Conservation (phyloP, 2,797 vertebrate genomes). For the Cygnus olor region DNA sequence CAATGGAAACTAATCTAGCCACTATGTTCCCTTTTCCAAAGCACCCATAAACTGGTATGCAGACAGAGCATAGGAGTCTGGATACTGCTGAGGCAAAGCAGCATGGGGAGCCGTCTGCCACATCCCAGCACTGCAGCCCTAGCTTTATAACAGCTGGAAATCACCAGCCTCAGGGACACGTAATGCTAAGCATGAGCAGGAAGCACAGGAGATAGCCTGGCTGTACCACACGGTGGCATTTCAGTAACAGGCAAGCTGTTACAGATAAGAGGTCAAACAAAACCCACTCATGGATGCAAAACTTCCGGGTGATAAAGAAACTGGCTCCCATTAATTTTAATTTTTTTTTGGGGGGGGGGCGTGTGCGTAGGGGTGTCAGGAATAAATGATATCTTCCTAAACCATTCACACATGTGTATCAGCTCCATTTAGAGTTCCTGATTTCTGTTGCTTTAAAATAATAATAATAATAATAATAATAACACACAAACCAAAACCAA, state of each 20-base stretch:
- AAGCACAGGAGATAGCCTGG: neutral
- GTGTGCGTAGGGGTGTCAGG: neutral
- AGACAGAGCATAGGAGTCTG: neutral
- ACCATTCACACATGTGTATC: neutral
- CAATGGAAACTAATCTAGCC: neutral
- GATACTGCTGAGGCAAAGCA: neutral
- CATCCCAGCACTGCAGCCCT: neutral
- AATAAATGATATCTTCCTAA: neutral
- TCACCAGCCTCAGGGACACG: fast-evolving
- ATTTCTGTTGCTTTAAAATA: neutral
- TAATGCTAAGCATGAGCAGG: neutral
- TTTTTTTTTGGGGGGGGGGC: too few species aligned
- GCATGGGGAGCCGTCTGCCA: neutral
- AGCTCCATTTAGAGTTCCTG: neutral
- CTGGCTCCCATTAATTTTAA: fast-evolving
- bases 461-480: neutral
- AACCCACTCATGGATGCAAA: neutral
- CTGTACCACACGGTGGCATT: neutral
- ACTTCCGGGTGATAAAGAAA: neutral
- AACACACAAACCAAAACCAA: neutral
- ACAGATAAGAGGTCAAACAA: neutral
- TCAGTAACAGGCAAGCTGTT: neutral
- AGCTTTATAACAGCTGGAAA: neutral
- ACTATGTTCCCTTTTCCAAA: neutral
- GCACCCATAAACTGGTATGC: neutral